Base-by-base conservation (phyloP, 2,797 vertebrate species). In the Paedocypris micromegethes region DNA sequence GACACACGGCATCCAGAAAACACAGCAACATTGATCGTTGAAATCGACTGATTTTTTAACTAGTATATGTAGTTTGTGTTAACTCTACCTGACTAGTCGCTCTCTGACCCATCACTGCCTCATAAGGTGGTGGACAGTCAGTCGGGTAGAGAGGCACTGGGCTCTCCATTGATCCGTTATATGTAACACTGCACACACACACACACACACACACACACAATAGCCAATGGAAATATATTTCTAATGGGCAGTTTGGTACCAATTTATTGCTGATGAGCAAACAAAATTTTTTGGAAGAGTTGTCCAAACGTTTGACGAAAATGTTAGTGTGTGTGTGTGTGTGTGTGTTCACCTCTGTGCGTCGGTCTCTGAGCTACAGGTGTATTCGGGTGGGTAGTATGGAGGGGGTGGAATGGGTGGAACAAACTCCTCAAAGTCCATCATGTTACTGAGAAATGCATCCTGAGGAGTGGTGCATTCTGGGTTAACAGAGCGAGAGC, bases 121-220 rank as follows among this genome's bases (percentile, higher is more conserved):
- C 96, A 0, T 98, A 98, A 0, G 95, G 95, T 5, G 95, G 96
- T 23, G 96, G 96, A 71, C 93, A 95, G 72, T 98, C 96, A 0
- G 94, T 96, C 0, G 96, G 96, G 76, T 97, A 98, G 3, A 96
- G 87, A 6, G 94, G 96, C 63, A 94, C 86, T 0, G 96, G 96
- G 72, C 95, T 98, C 85, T 96, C 96, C 95, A 97, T 98, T 68
- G 96, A 97, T 59, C 95, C 96, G 0, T 98, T 98, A 75, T 98
- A 98, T 2, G 96, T 98, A 83, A 98, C 98, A 80, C 96, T 98
- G 80, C 0, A 59, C 38, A 75, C 6, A 70, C 23, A 72, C 8
- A 66, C 0, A 59, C 38, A 75, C 6, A 70, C 23, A 72, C 8
- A 66, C 2, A 54, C 7, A 68, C 48, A 75, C 5, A 39, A 41